These are phyloP conservation scores for Dipodomys stephensi DNA, from an alignment of 2,113 vertebrate species.

Conservation along the genomic window DNA sequence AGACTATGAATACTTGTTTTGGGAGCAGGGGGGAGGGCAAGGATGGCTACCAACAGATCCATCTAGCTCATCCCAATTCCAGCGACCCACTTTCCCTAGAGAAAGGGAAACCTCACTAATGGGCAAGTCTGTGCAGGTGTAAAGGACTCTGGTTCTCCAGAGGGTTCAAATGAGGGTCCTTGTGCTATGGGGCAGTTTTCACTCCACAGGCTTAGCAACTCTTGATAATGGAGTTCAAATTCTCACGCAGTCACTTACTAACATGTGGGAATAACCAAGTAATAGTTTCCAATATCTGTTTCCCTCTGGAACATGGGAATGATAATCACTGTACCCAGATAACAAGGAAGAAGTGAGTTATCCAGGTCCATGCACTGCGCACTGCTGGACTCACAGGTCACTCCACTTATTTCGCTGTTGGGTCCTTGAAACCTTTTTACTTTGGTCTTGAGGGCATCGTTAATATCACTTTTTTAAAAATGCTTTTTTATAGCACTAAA, in stretches of 20 bases:
- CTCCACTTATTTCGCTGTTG: background rate
- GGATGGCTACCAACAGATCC: background rate
- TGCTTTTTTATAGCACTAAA: no score
- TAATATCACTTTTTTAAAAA: background rate
- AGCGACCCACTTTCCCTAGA: background rate
- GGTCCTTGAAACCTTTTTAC: background rate
- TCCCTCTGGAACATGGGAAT: background rate
- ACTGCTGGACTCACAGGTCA: background rate
- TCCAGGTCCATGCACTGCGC: fast-evolving
- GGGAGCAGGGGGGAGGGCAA: background rate
- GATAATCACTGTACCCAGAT: background rate
- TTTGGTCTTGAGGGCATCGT: background rate
- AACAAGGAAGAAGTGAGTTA: background rate
- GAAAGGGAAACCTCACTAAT: background rate
- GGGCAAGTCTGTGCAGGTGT: background rate
- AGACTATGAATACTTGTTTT: slow-evolving; percentile 50
- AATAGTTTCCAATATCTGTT: background rate
- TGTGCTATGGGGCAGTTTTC: background rate
- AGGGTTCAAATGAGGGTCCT: background rate
- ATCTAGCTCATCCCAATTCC: background rate
- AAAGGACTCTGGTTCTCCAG: background rate
- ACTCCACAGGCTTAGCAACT: background rate
- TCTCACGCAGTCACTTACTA: background rate
- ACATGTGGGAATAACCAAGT: background rate
- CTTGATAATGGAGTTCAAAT: background rate